Conservation (phyloP, 2,113 vertebrate genomes). For the Protobothrops flavoviridis region DNA sequence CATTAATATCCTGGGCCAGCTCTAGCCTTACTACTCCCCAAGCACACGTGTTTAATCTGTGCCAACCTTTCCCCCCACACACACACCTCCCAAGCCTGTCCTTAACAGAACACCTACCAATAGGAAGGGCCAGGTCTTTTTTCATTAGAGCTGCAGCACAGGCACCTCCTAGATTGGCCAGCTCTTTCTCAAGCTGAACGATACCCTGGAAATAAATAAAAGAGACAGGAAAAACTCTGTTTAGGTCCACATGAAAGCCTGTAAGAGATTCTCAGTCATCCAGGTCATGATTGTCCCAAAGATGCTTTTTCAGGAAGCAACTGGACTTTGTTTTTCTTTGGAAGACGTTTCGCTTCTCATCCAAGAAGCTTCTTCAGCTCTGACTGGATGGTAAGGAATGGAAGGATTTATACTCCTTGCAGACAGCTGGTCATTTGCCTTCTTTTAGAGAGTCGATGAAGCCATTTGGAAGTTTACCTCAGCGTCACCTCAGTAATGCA, state of each 20-base stretch:
- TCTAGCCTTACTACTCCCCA: not conserved
- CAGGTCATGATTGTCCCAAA: too few relatives aligned
- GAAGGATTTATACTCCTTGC: too few relatives aligned
- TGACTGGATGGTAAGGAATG: too few relatives aligned
- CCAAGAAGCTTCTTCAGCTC: too few relatives aligned
- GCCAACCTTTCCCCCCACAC: not conserved
- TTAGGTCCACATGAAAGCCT: not conserved
- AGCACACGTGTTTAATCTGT: not conserved
- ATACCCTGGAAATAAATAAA: slow-evolving; percentile 81
- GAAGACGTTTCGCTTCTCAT: too few relatives aligned
- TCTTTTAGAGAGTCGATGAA: too few relatives aligned
- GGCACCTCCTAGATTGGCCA: slow-evolving; percentile 92
- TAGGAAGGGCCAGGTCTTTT: slow-evolving; percentile 93
- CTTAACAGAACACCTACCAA: slow-evolving; percentile 75
- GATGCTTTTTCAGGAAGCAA: too few relatives aligned
- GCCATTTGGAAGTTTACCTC: too few relatives aligned
- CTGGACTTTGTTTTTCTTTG: too few relatives aligned
- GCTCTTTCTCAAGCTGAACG: slow-evolving; percentile 94
- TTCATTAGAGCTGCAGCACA: slow-evolving; percentile 98
- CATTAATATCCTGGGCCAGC: not conserved
- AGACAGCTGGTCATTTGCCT: too few relatives aligned
- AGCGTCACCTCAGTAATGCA: too few relatives aligned
- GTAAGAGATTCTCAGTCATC: not conserved
- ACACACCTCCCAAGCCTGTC: not conserved
- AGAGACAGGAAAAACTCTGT: not conserved